Percentiles rank a stretch among this genome's conserved stretches.
Evolutionary conservation across 2,797 vertebrate genomes (phyloP).

Genomic region (Acestrorhynchus altus): DNA sequence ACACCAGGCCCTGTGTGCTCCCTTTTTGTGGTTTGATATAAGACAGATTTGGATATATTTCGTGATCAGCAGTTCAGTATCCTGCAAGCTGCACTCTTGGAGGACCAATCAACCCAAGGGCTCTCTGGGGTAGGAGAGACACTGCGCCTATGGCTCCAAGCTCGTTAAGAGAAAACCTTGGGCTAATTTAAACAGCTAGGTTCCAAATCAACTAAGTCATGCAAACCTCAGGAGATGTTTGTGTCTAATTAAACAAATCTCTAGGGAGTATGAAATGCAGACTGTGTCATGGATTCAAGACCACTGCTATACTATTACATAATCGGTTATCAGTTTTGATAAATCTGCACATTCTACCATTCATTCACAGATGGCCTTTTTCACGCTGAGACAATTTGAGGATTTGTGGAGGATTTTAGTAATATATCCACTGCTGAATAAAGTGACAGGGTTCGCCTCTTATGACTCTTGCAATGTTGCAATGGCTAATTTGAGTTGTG

Average conservation of each 20-base stretch:
- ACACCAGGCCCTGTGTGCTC: neutral
- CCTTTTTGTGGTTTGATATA: neutral
- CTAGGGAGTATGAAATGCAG: slow-evolving; percentile 3
- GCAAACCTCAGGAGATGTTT: slow-evolving; percentile 21
- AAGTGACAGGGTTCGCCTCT: neutral
- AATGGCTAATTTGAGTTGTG: neutral
- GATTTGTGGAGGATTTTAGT: neutral
- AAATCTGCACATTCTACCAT: slow-evolving; percentile 4
- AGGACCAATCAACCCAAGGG: slow-evolving; percentile 21
- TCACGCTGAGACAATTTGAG: neutral
- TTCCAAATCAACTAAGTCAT: slow-evolving; percentile 38
- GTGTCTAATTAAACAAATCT: slow-evolving; percentile 39
- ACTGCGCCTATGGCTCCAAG: slow-evolving; percentile 6
- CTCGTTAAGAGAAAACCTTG: slow-evolving; percentile 42
- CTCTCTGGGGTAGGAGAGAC: slow-evolving; percentile 22
- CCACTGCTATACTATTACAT: neutral
- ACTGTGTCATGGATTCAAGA: neutral
- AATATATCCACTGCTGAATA: neutral
- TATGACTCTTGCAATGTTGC: no score
- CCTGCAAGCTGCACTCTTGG: neutral
- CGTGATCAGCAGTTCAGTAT: neutral
- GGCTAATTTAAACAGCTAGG: slow-evolving; percentile 38
- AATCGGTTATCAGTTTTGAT: slow-evolving; percentile 13
- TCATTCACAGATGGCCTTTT: neutral
- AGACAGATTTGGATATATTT: neutral